Percentiles rank a stretch among this genome's conserved stretches.
These are phyloP conservation scores for Leptarthrus brevirostris DNA, from an alignment of 2,888 invertebrate species.

Conservation along the genomic window DNA sequence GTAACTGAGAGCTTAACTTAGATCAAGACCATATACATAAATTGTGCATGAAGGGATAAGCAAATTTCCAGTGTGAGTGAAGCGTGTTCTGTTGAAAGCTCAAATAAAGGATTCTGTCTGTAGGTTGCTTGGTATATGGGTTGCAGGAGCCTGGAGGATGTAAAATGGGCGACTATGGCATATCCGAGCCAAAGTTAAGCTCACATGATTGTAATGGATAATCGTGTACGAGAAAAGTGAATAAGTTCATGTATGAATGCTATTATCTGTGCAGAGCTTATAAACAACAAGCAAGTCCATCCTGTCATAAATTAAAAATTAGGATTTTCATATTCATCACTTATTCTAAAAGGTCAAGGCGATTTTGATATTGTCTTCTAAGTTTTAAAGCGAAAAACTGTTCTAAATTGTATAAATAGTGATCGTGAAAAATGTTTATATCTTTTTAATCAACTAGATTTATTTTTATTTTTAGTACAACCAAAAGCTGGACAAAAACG, in stretches of 20 bases:
- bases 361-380: background rate
- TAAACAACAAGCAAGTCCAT: too few species aligned
- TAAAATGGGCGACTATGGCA: background rate
- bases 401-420: background rate
- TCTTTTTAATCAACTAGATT: background rate
- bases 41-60: conserved; percentile 33
- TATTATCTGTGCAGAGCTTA: conserved; percentile 20
- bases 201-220: background rate
- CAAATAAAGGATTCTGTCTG: background rate
- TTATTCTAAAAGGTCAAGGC: too few species aligned
- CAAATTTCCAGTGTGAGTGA: background rate
- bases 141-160: background rate
- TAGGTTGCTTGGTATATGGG: background rate
- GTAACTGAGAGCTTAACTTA: conserved; percentile 37
- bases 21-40: conserved; percentile 41
- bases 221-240: conserved; percentile 11
- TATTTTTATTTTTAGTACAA: conserved; percentile 60
- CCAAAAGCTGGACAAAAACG: conserved; percentile 66
- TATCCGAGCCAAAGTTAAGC: too few species aligned
- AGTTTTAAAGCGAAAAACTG: background rate
- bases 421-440: background rate
- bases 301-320: too few species aligned
- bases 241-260: conserved; percentile 10
- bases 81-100: background rate
- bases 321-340: too few species aligned